phyloP scores from a whole-genome alignment of 2,113 vertebrate species.

The Haemorhous mexicanus region DNA sequence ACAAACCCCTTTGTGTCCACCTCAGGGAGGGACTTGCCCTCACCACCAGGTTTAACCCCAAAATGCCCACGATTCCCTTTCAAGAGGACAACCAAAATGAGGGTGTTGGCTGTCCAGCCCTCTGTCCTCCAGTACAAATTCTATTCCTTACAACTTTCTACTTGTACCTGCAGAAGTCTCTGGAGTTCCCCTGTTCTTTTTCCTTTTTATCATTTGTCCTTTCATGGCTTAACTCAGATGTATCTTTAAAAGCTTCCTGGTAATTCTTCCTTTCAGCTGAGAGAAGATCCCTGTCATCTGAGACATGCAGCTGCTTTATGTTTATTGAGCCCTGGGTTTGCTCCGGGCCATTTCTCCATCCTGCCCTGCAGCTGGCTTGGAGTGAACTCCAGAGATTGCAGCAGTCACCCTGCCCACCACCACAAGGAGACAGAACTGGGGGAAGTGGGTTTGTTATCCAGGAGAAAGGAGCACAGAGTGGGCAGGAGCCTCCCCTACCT shows the following conservation, averaged over 20 bases:
- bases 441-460: neutral
- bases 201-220: neutral
- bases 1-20: neutral
- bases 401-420: neutral
- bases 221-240: neutral
- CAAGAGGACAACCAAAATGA: neutral
- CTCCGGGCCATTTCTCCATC: neutral
- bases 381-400: neutral
- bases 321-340: neutral
- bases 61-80: rapidly evolving
- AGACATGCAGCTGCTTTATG: rapidly evolving
- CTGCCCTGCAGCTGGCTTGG: neutral
- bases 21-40: neutral
- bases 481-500: constrained; percentile 71
- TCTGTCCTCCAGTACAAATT: neutral
- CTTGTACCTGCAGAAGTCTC: neutral
- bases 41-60: neutral
- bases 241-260: neutral
- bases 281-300: neutral
- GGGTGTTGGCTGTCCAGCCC: neutral
- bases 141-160: neutral
- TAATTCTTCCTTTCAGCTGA: neutral
- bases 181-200: neutral
- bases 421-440: neutral
- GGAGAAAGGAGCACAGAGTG: rapidly evolving